Base-by-base conservation (phyloP, 2,797 vertebrate genomes). In the Gastrophryne carolinensis region DNA sequence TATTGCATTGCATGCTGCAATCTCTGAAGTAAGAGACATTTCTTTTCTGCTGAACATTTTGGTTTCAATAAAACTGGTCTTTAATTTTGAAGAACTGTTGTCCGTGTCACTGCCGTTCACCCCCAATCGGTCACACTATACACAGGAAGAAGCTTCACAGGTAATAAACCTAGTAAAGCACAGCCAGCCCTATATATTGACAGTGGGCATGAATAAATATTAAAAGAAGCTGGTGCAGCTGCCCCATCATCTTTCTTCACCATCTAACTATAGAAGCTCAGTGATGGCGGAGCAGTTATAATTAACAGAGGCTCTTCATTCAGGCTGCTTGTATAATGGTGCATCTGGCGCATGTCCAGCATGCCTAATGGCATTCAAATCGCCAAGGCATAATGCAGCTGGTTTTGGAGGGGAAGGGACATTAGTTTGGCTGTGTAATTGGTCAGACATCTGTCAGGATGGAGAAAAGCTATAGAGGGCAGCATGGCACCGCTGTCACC, bases 341-440 rank as follows among this genome's bases (percentile, higher is more conserved):
- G 37, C 39, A 35, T 39, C 71, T 65, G 67, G 75, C 60, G 1
- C 26, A 27, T 3, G 11, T 15, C 54, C 75, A 77, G 67, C 50
- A n/a, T n/a, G 49, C 54, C n/a, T 71, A 37, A 64, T 71, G 64
- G 65, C 54, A 52, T 57, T 65, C 44, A 35, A 56, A 64, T 77
- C 39, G n/a, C 35, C 58, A 4, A 35, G 35, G 75, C 60, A 37
- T 71, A 64, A 65, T 71, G 75, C 67, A 71, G 68, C 58, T 71
- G 67, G 57, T 71, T 70, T 57, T 54, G 65, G 65, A 61, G 57
- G 11, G 49, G 32, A 34, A 47, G 63, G 57, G 35, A 50, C 35
- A 57, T 77, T 77, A 71, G 58, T 77, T 65, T 71, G 50, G 67
- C 50, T 44, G 23, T 37, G n/a, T 64, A 71, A 77, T 63, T 65